Conservation (phyloP, 1,140 invertebrate genomes). For the Lordiphosa mommai region DNA sequence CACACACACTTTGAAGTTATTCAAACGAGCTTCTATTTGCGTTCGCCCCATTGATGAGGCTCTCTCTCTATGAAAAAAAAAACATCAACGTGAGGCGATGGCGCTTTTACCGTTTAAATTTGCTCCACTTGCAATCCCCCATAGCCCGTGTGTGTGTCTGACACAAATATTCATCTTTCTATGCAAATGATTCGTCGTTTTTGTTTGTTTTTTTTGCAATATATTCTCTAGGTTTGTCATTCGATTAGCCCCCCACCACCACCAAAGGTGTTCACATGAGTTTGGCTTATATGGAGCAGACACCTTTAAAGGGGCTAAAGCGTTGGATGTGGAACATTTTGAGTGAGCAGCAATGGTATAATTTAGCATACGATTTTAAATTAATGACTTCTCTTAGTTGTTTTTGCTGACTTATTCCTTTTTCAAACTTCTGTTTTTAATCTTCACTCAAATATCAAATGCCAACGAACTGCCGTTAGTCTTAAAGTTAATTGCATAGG, state of each 20-base stretch:
- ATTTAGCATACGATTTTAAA: background rate
- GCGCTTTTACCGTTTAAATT: conserved; percentile 11
- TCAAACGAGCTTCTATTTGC: conserved; percentile 11
- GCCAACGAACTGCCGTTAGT: background rate
- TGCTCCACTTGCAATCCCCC: background rate
- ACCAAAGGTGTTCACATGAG: background rate
- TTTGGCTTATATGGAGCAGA: background rate
- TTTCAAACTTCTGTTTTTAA: too few relatives aligned
- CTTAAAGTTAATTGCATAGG: background rate
- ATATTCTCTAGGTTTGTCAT: conserved; percentile 2
- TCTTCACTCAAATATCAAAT: too few relatives aligned
- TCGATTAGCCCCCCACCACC: background rate
- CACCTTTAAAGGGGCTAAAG: background rate
- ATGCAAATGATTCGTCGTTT: conserved; percentile 10
- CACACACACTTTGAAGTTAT: conserved; percentile 3
- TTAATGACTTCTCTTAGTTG: background rate
- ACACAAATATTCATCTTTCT: conserved; percentile 11
- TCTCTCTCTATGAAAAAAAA: background rate
- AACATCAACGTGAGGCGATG: background rate
- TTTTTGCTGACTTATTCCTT: too few relatives aligned
- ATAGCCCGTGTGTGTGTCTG: background rate
- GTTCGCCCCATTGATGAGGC: conserved; percentile 7
- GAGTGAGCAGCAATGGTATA: background rate
- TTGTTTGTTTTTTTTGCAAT: conserved; percentile 5
- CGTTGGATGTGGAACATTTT: background rate